Evolutionary conservation across 2,888 invertebrate genomes (phyloP).

Genomic region (Chirona hameri): DNA sequence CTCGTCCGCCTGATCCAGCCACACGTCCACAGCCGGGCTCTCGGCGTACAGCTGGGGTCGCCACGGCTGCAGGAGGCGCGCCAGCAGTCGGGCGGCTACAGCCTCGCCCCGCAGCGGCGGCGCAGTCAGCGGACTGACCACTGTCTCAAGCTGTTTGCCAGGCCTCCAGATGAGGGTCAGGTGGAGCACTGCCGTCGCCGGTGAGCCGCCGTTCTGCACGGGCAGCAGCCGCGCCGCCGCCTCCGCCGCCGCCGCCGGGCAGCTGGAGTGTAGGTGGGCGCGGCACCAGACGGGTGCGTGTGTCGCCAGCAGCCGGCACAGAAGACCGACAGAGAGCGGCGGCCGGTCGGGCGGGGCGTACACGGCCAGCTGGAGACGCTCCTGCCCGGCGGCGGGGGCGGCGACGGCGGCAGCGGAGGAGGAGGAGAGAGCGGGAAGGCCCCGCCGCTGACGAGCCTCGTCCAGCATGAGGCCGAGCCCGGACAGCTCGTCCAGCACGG

Average conservation of each 20-base stretch:
- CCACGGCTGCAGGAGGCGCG: conserved; percentile 6
- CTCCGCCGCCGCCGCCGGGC: neutral
- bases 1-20: conserved; percentile 7
- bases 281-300: conserved; percentile 7
- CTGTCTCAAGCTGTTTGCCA: neutral
- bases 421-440: neutral
- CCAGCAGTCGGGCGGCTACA: neutral
- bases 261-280: conserved; percentile 1
- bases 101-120: conserved; percentile 5
- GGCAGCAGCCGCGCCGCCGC: neutral
- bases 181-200: neutral
- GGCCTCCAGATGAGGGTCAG: neutral
- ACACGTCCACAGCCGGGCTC: neutral
- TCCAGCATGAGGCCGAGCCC: neutral
- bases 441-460: neutral
- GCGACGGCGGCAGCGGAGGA: neutral
- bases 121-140: neutral
- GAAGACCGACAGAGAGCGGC: neutral
- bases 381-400: neutral
- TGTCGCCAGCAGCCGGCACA: conserved; percentile 7
- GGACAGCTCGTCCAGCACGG: neutral
- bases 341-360: neutral
- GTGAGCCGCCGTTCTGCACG: neutral
- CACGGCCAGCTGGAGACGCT: neutral
- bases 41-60: conserved; percentile 12